Evolutionary conservation across 2,113 vertebrate genomes (phyloP).

Genomic region (Ifrita kowaldi): DNA sequence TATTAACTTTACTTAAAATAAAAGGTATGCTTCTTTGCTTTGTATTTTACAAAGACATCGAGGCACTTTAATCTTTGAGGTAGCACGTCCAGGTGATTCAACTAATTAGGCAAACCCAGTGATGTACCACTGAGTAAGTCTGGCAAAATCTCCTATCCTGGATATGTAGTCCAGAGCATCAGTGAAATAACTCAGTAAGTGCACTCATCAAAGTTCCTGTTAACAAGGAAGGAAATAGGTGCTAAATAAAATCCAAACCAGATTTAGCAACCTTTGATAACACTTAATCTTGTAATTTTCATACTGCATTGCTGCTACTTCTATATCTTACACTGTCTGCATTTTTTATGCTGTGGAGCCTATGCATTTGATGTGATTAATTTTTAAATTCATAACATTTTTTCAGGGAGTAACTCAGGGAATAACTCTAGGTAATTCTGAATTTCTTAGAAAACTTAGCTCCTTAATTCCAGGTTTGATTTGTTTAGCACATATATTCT

Average conservation of each 20-base stretch:
- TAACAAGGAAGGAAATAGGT: background rate
- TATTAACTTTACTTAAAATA: constrained; percentile 6
- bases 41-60: background rate
- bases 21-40: background rate
- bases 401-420: background rate
- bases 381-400: background rate
- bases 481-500: background rate
- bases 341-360: background rate
- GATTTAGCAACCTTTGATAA: background rate
- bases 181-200: background rate
- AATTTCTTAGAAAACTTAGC: background rate
- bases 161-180: background rate
- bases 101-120: background rate
- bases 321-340: background rate
- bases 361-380: background rate
- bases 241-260: background rate
- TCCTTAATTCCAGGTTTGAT: background rate
- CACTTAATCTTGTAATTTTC: background rate
- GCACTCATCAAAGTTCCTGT: background rate
- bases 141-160: background rate
- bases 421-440: background rate
- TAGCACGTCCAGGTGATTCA: background rate
- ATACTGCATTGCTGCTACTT: background rate
- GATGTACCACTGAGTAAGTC: background rate
- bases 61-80: background rate